Base-by-base conservation (phyloP, 2,797 vertebrate genomes). In the Characodon lateralis region DNA sequence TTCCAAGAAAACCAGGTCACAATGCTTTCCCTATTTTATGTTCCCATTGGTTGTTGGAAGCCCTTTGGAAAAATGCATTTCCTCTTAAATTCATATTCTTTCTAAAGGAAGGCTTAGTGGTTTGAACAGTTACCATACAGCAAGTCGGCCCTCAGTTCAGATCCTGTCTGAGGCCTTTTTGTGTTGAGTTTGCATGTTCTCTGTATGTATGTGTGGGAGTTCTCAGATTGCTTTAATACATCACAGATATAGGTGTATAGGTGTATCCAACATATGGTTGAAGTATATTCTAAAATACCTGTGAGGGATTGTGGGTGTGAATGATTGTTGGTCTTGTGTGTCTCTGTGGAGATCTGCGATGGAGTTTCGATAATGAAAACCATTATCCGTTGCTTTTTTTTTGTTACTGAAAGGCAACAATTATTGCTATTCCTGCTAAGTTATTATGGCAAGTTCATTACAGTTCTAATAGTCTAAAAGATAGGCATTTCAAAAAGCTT, bases 181-280 rank as follows among this genome's bases (percentile, higher is more conserved):
- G 39, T 20, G 65, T 43, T 68, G 65, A 68, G 65, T 43, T 68
- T 68, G 39, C 39, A 68, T 68, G 39, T 68, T n/a, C n/a, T 66
- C 5, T 41, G 10, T 66, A 1, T 66, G 63, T 22, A 0, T 66
- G 35, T 31, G 6, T n/a, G 58, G 13, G 26, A 16, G 35, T 65
- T 65, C 61, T 65, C 61, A 35, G 31, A 65, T 31, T 31, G 6
- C 31, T 39, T 65, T 65, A 7, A 39, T 35, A 39, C 59, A 63
- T 14, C 61, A 65, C 61, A 35, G 20, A 65, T 20, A 65, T n/a
- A n/a, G n/a, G n/a, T n/a, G n/a, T n/a, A n/a, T n/a, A n/a, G 61
- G 35, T 63, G 18, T 4, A 35, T 4, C 3, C 3, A 35, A 35
- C 35, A 35, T 35, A 35, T 35, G 39, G 22, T n/a, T 68, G 35